Conservation (phyloP, 2,797 vertebrate species). For the Oophaga sylvatica region DNA sequence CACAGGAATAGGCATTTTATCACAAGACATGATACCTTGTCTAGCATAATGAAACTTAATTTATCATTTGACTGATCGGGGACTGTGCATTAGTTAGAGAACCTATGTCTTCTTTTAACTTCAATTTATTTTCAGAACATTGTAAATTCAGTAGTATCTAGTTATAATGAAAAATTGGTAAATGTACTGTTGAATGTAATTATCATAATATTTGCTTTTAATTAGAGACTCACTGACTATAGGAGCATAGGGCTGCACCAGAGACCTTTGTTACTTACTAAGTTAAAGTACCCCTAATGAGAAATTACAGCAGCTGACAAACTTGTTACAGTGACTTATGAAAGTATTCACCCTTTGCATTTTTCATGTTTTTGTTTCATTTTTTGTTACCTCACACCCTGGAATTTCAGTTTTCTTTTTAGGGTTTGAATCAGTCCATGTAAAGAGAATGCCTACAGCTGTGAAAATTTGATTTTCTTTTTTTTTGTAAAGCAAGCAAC, state of each 20-base stretch:
- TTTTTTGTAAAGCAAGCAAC: too few relatives aligned
- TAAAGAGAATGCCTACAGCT: too few relatives aligned
- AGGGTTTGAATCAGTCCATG: too few relatives aligned
- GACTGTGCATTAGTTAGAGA: neutral
- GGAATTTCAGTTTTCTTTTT: too few relatives aligned
- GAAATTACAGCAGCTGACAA: neutral
- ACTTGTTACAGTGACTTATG: neutral
- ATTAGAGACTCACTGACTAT: neutral
- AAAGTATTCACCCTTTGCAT: too few relatives aligned
- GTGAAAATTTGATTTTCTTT: too few relatives aligned
- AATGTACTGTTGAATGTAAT: too few relatives aligned
- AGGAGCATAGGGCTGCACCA: neutral
- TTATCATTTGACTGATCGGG: neutral
- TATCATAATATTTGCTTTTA: neutral
- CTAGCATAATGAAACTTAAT: conserved; percentile 9
- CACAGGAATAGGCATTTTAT: conserved; percentile 11
- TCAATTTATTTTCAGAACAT: neutral
- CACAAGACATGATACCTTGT: neutral
- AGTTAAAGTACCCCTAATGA: neutral
- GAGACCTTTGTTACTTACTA: neutral
- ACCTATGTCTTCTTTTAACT: neutral
- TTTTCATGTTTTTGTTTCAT: too few relatives aligned
- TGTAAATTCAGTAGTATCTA: neutral
- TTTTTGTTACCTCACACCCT: too few relatives aligned
- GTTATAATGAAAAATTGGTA: neutral